Percentiles rank a stretch among this genome's conserved stretches.
These are phyloP conservation scores for Dermochelys coriacea DNA, from an alignment of 2,797 vertebrate genomes.

Conservation along the genomic window DNA sequence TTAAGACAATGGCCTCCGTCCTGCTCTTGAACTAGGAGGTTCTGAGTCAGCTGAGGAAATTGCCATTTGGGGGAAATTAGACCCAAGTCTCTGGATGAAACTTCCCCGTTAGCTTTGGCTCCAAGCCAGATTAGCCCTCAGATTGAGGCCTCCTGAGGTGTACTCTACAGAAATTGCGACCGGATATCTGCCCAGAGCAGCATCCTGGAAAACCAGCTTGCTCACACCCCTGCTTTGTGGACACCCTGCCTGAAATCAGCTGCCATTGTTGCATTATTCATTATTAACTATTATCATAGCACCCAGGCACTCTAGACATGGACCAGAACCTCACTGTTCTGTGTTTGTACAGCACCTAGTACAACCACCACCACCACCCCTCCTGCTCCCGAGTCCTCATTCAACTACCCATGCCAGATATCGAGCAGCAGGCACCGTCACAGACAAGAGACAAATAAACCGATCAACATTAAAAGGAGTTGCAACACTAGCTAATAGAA, in stretches of 20 bases:
- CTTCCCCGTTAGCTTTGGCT: conserved; percentile 33
- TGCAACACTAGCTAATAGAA: conserved; percentile 22
- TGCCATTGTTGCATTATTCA: conserved; percentile 52
- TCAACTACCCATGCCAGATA: conserved; percentile 56
- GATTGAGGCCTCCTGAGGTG: conserved; percentile 12
- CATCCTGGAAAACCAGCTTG: conserved; percentile 21
- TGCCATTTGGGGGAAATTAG: conserved; percentile 15
- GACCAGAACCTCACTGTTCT: not conserved
- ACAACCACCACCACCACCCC: no score
- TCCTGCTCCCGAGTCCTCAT: conserved; percentile 24
- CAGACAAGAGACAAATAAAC: conserved; percentile 13
- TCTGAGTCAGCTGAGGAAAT: conserved; percentile 29
- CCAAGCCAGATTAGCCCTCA: conserved; percentile 25
- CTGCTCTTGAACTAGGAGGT: conserved; percentile 41
- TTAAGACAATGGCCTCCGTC: conserved; percentile 17
- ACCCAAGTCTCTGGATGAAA: conserved; percentile 38
- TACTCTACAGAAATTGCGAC: conserved; percentile 38
- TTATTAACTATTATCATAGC: conserved; percentile 13
- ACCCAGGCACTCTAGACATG: not conserved
- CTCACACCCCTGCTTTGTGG: conserved; percentile 39
- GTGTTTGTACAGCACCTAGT: no score
- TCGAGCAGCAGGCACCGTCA: conserved; percentile 19
- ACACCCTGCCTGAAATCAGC: conserved; percentile 51
- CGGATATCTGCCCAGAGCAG: conserved; percentile 37
- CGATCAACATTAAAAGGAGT: not conserved